Percentiles rank a stretch among this genome's conserved stretches.
These are phyloP conservation scores for Antigone vipio DNA, from an alignment of 2,113 vertebrate genomes.

Conservation along the genomic window DNA sequence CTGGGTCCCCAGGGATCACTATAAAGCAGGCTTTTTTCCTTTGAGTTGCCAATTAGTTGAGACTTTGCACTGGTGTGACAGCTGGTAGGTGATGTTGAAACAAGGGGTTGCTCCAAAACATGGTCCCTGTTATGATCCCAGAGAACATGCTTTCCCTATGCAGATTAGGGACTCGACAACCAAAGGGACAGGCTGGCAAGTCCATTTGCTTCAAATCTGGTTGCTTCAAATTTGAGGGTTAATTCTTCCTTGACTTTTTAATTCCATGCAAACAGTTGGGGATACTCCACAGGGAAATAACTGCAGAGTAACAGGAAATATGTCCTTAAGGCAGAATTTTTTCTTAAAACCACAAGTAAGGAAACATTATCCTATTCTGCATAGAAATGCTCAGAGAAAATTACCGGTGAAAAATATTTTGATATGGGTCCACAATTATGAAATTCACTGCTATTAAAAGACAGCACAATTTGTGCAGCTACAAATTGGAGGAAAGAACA, in stretches of 20 bases:
- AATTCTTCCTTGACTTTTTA: background rate
- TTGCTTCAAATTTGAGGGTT: background rate
- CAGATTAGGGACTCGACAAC: fast-evolving
- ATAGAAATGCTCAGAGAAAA: background rate
- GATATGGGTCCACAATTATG: background rate
- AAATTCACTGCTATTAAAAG: background rate
- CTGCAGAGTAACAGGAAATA: background rate
- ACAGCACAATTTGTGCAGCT: background rate
- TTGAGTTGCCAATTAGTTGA: background rate
- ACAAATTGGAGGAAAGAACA: background rate
- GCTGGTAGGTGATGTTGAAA: background rate
- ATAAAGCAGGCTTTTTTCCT: background rate
- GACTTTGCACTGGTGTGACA: background rate
- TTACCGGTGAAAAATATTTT: background rate
- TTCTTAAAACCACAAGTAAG: background rate
- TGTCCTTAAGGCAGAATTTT: background rate
- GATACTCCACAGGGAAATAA: background rate
- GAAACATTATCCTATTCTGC: background rate
- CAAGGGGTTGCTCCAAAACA: background rate
- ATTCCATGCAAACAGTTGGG: background rate
- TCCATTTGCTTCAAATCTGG: background rate
- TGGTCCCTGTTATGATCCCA: background rate
- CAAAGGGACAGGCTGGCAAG: background rate
- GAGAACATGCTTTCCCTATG: background rate
- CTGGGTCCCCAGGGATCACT: background rate